phyloP scores from a whole-genome alignment of 1,140 invertebrate species.

The Venustaconcha ellipsiformis region DNA sequence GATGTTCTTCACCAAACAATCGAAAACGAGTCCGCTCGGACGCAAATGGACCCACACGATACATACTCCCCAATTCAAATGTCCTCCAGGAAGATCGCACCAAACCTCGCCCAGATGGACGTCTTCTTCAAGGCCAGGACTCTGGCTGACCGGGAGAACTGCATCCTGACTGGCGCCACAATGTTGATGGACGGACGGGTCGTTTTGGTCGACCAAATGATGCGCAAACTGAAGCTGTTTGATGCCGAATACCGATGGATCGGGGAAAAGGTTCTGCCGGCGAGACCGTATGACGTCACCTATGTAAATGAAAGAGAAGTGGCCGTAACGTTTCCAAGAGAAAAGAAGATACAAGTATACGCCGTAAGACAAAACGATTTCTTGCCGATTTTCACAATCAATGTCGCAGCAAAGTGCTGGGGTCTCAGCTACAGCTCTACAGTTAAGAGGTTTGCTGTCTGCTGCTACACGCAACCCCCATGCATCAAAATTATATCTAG shows the following conservation, averaged over 20 bases:
- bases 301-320: constrained; percentile 28
- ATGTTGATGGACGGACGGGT: constrained; percentile 32
- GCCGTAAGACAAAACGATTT: constrained; percentile 28
- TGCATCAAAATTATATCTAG: constrained; percentile 34
- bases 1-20: constrained; percentile 6
- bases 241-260: constrained; percentile 35
- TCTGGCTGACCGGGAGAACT: constrained; percentile 32
- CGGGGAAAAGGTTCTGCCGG: constrained; percentile 35
- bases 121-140: constrained; percentile 22
- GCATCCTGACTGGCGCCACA: constrained; percentile 33
- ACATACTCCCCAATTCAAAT: background rate
- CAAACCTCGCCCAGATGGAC: constrained; percentile 11
- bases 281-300: constrained; percentile 32
- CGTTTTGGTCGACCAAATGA: constrained; percentile 35
- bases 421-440: constrained; percentile 26
- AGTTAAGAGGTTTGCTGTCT: constrained; percentile 35
- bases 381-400: constrained; percentile 24
- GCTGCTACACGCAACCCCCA: constrained; percentile 38
- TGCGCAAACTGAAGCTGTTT: constrained; percentile 37
- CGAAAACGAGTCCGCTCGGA: constrained; percentile 7
- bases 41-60: background rate
- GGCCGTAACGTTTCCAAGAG: constrained; percentile 36
- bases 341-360: constrained; percentile 33
- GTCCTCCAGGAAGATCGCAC: background rate
- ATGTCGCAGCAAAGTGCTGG: constrained; percentile 37